Percentiles rank a stretch among this genome's conserved stretches.
Conservation (phyloP, 2,888 invertebrate genomes). For the Microdon myrmicae region DNA sequence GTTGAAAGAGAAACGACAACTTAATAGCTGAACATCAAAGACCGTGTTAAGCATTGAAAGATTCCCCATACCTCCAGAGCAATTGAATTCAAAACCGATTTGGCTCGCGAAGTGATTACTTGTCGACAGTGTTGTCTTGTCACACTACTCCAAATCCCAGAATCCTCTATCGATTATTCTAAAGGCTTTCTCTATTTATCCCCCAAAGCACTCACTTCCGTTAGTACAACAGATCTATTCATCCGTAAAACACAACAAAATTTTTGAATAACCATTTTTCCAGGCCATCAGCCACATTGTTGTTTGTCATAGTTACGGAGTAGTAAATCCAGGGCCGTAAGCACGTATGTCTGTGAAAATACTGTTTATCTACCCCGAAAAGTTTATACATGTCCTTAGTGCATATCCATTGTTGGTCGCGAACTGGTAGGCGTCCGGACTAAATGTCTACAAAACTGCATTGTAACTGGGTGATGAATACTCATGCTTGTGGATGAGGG, state of each 20-base stretch:
- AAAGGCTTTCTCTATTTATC: no score
- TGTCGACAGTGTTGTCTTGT: no score
- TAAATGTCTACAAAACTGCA: constrained; percentile 44
- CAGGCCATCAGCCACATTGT: constrained; percentile 41
- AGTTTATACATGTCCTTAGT: constrained; percentile 29
- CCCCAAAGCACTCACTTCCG: not conserved
- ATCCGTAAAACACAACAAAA: constrained; percentile 17
- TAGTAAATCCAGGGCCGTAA: constrained; percentile 19
- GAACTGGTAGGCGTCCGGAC: constrained; percentile 45
- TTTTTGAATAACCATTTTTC: constrained; percentile 37
- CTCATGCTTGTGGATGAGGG: constrained; percentile 1
- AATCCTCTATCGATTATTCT: no score
- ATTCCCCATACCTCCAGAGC: no score
- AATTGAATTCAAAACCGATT: no score
- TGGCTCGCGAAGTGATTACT: no score
- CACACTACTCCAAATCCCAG: no score
- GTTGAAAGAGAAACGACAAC: no score
- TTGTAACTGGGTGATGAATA: constrained; percentile 23
- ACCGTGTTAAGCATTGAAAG: no score
- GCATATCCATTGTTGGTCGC: constrained; percentile 9
- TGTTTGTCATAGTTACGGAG: constrained; percentile 38
- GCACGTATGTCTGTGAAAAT: constrained; percentile 26
- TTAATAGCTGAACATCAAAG: no score
- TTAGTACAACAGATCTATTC: not conserved
- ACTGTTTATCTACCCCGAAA: constrained; percentile 26